These are phyloP conservation scores for Andrena cerasifolii DNA, from an alignment of 1,140 invertebrate genomes.

Conservation along the genomic window DNA sequence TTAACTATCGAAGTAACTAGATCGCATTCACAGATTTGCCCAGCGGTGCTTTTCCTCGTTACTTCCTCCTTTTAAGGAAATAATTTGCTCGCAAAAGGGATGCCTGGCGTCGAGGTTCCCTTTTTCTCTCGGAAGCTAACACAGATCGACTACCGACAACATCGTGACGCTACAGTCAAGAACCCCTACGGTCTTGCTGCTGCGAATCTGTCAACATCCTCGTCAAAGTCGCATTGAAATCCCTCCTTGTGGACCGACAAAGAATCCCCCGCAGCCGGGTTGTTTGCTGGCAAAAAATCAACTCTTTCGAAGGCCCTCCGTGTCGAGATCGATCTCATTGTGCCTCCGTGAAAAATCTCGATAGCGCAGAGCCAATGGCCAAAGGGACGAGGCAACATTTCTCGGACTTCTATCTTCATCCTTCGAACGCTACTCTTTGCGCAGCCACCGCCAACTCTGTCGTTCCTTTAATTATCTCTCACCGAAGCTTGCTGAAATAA, in stretches of 20 bases:
- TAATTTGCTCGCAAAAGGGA: neutral
- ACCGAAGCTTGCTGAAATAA: neutral
- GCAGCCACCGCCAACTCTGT: no score
- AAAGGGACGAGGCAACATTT: neutral
- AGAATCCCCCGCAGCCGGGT: slow-evolving; percentile 14
- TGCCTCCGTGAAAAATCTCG: slow-evolving; percentile 31
- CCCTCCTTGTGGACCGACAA: slow-evolving; percentile 38
- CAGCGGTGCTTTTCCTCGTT: neutral
- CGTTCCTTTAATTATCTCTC: no score
- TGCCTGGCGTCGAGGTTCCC: neutral
- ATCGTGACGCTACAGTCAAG: slow-evolving; percentile 18
- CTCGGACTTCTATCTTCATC: neutral
- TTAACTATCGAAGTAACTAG: neutral
- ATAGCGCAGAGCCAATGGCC: neutral
- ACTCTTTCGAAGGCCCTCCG: slow-evolving; percentile 22
- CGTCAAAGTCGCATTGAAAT: slow-evolving; percentile 54
- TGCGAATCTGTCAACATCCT: slow-evolving; percentile 67
- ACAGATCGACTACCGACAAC: slow-evolving; percentile 38
- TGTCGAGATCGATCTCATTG: slow-evolving; percentile 44
- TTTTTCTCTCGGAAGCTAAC: slow-evolving; percentile 1
- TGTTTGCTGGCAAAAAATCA: slow-evolving; percentile 57
- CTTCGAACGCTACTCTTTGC: slow-evolving; percentile 10
- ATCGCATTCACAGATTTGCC: neutral
- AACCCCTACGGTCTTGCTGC: slow-evolving; percentile 51
- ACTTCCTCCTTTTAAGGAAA: neutral